Conservation (phyloP, 2,888 invertebrate genomes). For the Leptopilina drosophilae region DNA sequence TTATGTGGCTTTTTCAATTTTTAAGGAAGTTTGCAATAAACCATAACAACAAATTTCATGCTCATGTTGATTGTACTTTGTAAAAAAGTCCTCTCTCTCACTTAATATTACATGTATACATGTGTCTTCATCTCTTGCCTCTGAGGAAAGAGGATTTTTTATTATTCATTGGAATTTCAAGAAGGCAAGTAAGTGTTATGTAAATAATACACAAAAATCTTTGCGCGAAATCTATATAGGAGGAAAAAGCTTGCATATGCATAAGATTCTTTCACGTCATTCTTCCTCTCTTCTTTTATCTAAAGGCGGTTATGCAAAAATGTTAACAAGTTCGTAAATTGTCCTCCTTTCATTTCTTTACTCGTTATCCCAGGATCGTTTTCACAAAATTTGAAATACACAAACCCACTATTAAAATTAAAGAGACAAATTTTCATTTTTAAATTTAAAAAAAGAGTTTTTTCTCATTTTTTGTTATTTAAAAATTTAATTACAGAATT, state of each 20-base stretch:
- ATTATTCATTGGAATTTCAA: slow-evolving; percentile 25
- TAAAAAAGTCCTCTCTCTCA: background rate
- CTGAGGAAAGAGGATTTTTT: background rate
- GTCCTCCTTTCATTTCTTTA: background rate
- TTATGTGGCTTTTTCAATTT: background rate
- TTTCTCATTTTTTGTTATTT: background rate
- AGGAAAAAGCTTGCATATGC: slow-evolving; percentile 15
- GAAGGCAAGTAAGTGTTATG: slow-evolving; percentile 3
- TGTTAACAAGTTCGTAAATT: slow-evolving; percentile 5
- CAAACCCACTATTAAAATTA: background rate
- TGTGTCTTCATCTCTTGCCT: background rate
- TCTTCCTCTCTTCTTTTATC: slow-evolving; percentile 2
- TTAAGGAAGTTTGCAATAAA: slow-evolving; percentile 38
- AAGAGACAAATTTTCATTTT: background rate
- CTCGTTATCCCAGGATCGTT: background rate
- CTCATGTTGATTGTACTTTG: background rate
- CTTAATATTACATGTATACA: no score
- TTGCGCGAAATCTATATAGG: background rate
- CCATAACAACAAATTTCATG: no score
- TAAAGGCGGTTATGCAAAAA: background rate
- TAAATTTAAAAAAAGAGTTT: background rate
- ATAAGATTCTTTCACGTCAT: slow-evolving; percentile 18
- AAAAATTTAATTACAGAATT: no score
- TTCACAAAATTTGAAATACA: background rate
- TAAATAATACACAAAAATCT: slow-evolving; percentile 34